A percentile compares a stretch with the other conserved stretches of the same genome.
Conservation (phyloP, 1,140 invertebrate genomes). For the Scaptodrosophila lebanonensis region DNA sequence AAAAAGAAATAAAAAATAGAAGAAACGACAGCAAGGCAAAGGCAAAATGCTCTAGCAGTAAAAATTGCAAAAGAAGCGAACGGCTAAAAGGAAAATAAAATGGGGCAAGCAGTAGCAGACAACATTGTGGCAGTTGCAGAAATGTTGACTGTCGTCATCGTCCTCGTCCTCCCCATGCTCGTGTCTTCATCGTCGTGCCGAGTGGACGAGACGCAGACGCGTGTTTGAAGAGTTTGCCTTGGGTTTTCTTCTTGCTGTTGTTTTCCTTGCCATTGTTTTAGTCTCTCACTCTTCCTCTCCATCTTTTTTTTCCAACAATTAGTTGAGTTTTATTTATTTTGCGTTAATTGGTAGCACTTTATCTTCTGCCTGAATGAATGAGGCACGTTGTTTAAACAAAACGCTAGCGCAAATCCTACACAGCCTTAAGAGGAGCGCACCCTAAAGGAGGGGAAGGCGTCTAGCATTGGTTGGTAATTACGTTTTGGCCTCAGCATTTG, state of each 20-base stretch:
- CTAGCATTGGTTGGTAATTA: conserved; percentile 63
- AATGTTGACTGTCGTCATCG: conserved; percentile 63
- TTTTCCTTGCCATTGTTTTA: conserved; percentile 20
- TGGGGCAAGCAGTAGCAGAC: conserved; percentile 57
- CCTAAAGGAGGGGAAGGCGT: conserved; percentile 42
- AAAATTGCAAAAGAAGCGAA: conserved; percentile 65
- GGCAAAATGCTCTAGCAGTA: conserved; percentile 66
- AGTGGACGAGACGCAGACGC: conserved; percentile 35
- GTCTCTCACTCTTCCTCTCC: conserved; percentile 24
- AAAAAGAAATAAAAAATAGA: conserved; percentile 15
- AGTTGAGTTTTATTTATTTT: conserved; percentile 77
- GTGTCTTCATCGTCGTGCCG: conserved; percentile 21
- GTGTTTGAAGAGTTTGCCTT: conserved; percentile 50
- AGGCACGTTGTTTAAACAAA: conserved; percentile 70
- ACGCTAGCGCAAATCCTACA: conserved; percentile 38
- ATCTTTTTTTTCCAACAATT: conserved; percentile 66
- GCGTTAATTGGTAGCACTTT: conserved; percentile 77
- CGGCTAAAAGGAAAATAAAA: conserved; percentile 39
- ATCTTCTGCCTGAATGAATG: conserved; percentile 72
- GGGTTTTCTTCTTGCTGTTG: conserved; percentile 36
- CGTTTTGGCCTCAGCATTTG: conserved; percentile 29
- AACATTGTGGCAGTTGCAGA: conserved; percentile 74
- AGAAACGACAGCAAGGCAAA: conserved; percentile 36
- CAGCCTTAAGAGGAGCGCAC: conserved; percentile 30
- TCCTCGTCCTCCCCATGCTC: neutral